phyloP scores from a whole-genome alignment of 2,113 vertebrate genomes.

The Pandion haliaetus region DNA sequence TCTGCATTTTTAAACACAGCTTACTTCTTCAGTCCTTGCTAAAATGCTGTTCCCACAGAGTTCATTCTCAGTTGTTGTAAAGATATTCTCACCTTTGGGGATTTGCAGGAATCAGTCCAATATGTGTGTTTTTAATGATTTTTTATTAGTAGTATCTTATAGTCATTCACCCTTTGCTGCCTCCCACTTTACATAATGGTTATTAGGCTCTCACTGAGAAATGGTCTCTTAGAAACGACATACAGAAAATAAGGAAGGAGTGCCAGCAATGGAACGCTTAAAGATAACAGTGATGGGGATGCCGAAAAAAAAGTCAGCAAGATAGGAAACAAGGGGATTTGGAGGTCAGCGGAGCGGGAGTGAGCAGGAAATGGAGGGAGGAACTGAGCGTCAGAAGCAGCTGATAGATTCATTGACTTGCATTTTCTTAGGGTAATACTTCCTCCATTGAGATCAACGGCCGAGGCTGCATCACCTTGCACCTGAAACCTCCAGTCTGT shows the following conservation, averaged over 20 bases:
- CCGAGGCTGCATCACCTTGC: fast-evolving
- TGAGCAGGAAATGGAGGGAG: conserved; percentile 7
- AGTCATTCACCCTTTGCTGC: not conserved
- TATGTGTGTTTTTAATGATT: not conserved
- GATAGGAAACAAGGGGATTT: conserved; percentile 18
- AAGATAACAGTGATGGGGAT: not conserved
- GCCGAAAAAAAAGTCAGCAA: conserved; percentile 20
- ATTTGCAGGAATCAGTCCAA: not conserved
- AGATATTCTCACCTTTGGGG: not conserved
- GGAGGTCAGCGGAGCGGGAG: not conserved
- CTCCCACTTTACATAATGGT: not conserved
- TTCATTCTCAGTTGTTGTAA: not conserved
- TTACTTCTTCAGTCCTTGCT: not conserved
- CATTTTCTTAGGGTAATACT: not conserved
- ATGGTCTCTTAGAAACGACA: not conserved
- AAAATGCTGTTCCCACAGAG: not conserved
- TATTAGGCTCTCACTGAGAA: not conserved
- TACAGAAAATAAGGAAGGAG: not conserved
- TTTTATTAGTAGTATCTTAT: not conserved
- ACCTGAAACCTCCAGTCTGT: not conserved
- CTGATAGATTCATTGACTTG: not conserved
- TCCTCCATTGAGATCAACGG: not conserved
- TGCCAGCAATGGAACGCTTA: not conserved
- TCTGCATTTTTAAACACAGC: not conserved
- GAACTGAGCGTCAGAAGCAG: conserved; percentile 21